Base-by-base conservation (phyloP, 2,113 vertebrate species). In the Mola mola region DNA sequence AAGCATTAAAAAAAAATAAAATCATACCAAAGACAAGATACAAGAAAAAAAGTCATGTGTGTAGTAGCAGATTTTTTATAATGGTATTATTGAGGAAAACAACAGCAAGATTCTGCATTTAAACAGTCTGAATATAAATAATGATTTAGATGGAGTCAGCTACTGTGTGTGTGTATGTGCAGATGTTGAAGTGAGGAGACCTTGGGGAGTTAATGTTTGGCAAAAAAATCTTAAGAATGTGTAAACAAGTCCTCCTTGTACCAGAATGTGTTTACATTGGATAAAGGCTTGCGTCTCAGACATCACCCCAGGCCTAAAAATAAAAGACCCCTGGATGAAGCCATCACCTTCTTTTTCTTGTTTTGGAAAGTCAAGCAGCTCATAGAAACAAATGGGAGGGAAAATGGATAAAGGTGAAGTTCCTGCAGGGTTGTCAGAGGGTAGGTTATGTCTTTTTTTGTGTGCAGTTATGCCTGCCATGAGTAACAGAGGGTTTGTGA, bases 231-330 rank as follows among this genome's bases (percentile, higher is more conserved):
- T 61, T 16, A 74, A 75, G 81, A 88, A 90, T 89, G 79, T 83
- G 71, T 53, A 87, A 89, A 90, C 88, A 88, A 86, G 76, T 65
- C 70, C 71, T 66, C 68, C 57, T 58, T 83, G 81, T 87, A 77
- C 70, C 75, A 69, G 77, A 52, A 72, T 59, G 49, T 90, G 87
- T 92, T 91, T 90, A 77, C 42, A 42, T 88, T 92, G 91, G 91
- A 85, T 15, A 43, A 75, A 63, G 66, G 67, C 24, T 64, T 51
- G 53, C 26, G 17, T 82, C 57, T 76, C 74, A 19, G 26, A 86
- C 80, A 87, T 88, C 10, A 43, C 24, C 72, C 70, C 2, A 0
- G 1, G 62, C 80, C 88, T 84, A 89, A 88, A 90, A 88, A 89
- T 83, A 87, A 80, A 80, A 66, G 65, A 58, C 72, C 60, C 72